Conservation (phyloP, 2,797 vertebrate genomes). For the Bucorvus abyssinicus region DNA sequence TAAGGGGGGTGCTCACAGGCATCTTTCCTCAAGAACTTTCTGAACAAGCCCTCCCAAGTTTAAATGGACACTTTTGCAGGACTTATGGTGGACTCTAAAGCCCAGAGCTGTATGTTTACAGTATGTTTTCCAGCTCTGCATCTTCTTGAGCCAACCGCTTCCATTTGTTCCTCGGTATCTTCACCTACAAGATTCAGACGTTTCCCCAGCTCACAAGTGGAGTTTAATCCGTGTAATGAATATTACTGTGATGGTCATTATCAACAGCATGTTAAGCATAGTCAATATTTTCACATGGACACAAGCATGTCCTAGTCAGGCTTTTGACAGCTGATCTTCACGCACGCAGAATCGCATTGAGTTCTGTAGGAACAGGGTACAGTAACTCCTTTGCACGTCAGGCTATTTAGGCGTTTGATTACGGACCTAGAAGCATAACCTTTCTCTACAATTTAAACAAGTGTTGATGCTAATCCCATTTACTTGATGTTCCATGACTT, state of each 20-base stretch:
- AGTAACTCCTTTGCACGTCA: neutral
- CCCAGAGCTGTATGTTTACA: neutral
- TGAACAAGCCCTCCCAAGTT: neutral
- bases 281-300: neutral
- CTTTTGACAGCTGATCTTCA: neutral
- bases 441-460: neutral
- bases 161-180: neutral
- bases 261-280: neutral
- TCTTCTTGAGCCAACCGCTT: neutral
- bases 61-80: neutral
- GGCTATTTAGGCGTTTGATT: neutral
- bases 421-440: neutral
- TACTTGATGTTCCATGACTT: neutral
- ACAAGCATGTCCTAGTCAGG: neutral
- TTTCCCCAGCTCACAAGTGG: neutral
- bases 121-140: neutral
- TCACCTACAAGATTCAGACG: neutral
- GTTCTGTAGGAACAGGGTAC: neutral
- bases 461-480: neutral
- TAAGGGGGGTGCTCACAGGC: neutral
- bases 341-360: neutral
- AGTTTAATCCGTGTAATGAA: neutral
- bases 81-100: neutral
- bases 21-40: neutral
- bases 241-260: neutral